These are phyloP conservation scores for Hapalemur alaotrensis DNA, from an alignment of 2,797 vertebrate species.

Conservation along the genomic window DNA sequence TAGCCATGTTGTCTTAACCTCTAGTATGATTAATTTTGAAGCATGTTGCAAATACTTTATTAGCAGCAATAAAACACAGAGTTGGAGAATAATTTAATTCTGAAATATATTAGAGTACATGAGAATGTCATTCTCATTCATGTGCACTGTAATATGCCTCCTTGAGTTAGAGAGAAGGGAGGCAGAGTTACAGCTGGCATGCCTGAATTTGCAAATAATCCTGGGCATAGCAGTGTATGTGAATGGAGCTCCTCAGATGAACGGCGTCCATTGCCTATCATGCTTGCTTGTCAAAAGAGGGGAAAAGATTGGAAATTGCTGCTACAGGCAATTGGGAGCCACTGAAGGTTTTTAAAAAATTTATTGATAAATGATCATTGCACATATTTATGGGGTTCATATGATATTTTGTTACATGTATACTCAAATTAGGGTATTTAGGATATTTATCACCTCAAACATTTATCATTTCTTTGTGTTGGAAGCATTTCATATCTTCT, in stretches of 20 bases:
- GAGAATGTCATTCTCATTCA: not conserved
- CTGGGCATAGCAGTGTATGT: not conserved
- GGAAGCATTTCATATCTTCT: not conserved
- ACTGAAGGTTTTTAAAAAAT: not conserved
- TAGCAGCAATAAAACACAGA: not conserved
- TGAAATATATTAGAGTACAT: not conserved
- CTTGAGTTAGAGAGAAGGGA: not conserved
- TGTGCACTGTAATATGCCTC: not conserved
- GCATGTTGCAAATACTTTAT: not conserved
- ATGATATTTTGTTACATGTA: not conserved
- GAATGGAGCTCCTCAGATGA: constrained; percentile 12
- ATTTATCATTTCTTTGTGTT: not conserved
- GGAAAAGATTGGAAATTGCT: not conserved
- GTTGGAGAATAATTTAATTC: constrained; percentile 13
- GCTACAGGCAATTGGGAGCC: not conserved
- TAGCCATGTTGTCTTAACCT: not conserved
- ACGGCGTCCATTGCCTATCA: not conserved
- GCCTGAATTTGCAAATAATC: not conserved
- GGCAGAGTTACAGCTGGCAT: not conserved
- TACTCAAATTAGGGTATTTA: not conserved
- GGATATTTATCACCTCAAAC: not conserved
- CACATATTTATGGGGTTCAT: not conserved
- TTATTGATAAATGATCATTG: not conserved
- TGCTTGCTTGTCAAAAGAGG: not conserved
- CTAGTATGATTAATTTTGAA: not conserved